Percentiles rank a stretch among this genome's conserved stretches.
Evolutionary conservation across 2,797 vertebrate species (phyloP).

Genomic region (Syndactyla subalaris): DNA sequence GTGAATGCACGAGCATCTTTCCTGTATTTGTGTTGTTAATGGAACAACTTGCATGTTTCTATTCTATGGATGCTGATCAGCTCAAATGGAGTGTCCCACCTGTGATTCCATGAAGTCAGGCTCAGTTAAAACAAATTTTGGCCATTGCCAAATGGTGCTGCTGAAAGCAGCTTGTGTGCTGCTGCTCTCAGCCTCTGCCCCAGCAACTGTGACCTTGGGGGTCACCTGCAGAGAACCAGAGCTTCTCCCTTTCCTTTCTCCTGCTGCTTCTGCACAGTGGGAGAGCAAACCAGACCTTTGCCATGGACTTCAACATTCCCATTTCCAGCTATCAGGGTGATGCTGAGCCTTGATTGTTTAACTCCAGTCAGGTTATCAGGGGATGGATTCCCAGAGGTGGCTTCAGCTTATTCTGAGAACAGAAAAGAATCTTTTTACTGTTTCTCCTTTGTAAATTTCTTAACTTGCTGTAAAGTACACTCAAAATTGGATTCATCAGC

Average conservation of each 20-base stretch:
- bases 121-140: neutral
- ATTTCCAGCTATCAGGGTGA: neutral
- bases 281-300: neutral
- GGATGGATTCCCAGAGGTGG: neutral
- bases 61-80: neutral
- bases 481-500: neutral
- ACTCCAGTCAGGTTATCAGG: neutral
- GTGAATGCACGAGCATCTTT: neutral
- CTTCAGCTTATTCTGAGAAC: neutral
- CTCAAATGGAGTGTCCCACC: no score
- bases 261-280: neutral
- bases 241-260: neutral
- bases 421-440: neutral
- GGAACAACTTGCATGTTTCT: neutral
- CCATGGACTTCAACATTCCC: accelerated
- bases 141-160: neutral
- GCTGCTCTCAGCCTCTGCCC: neutral
- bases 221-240: neutral
- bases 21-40: neutral
- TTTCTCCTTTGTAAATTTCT: neutral
- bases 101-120: accelerated
- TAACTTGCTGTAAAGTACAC: neutral
- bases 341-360: neutral
- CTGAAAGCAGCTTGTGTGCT: neutral
- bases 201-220: accelerated